phyloP scores from a whole-genome alignment of 2,888 invertebrate genomes.

The Cremastobaeus sp. region DNA sequence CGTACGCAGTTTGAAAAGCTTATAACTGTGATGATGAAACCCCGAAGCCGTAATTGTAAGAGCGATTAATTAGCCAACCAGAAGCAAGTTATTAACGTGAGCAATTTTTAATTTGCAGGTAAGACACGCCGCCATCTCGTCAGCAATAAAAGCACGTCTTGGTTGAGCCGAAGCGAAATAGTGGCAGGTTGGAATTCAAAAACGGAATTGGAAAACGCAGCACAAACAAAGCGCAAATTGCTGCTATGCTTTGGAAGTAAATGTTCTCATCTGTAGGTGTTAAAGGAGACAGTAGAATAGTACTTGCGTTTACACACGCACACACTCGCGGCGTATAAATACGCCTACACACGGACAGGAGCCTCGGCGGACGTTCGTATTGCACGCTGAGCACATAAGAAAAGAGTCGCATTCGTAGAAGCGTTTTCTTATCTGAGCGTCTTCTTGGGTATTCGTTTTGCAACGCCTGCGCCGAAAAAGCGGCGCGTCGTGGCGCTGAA shows the following conservation, averaged over 20 bases:
- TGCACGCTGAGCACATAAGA: background rate
- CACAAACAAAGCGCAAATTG: constrained; percentile 46
- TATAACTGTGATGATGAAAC: no score
- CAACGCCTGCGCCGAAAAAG: constrained; percentile 26
- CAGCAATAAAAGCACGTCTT: constrained; percentile 2
- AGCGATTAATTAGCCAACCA: background rate
- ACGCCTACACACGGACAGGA: no score
- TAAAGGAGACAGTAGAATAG: constrained; percentile 37
- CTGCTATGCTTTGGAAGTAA: constrained; percentile 29
- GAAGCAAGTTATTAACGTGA: constrained; percentile 8
- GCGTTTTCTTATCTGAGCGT: constrained; percentile 26
- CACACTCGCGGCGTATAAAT: no score
- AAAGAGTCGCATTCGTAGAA: constrained; percentile 2
- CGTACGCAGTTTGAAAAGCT: no score
- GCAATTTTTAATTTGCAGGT: constrained; percentile 14
- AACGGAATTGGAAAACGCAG: constrained; percentile 25
- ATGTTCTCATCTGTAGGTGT: constrained; percentile 44
- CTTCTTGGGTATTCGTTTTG: constrained; percentile 31
- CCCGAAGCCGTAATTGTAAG: no score
- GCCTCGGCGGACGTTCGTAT: no score
- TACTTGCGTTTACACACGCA: background rate
- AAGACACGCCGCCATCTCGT: constrained; percentile 5
- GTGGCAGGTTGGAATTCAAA: background rate
- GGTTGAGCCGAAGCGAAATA: constrained; percentile 1
- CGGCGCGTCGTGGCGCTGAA: constrained; percentile 19